Conservation (phyloP, 2,797 vertebrate genomes). For the Galago senegalensis region DNA sequence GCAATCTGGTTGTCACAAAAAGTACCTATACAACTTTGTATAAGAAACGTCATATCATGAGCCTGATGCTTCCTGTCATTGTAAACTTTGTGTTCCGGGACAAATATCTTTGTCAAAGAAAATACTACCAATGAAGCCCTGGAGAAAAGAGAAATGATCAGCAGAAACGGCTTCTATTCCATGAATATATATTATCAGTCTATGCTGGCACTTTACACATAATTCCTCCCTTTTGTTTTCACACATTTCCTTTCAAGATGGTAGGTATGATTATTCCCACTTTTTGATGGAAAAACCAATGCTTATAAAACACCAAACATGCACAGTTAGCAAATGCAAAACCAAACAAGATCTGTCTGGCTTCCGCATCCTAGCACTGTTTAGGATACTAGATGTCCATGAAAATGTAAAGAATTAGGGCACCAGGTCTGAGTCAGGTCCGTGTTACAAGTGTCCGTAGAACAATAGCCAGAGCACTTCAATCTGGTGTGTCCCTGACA, state of each 20-base stretch:
- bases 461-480: neutral
- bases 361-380: neutral
- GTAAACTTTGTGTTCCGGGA: neutral
- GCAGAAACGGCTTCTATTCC: neutral
- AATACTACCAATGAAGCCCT: neutral
- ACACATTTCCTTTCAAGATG: neutral
- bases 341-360: neutral
- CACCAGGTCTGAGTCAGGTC: neutral
- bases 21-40: neutral
- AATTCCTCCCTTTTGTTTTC: neutral
- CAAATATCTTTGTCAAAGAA: neutral
- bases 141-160: neutral
- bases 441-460: neutral
- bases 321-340: neutral
- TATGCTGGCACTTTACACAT: neutral
- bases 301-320: conserved; percentile 31
- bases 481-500: neutral
- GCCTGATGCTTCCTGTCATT: neutral
- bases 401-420: neutral
- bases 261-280: neutral
- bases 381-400: neutral
- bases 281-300: neutral
- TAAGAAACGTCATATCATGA: neutral
- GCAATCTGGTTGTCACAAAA: neutral
- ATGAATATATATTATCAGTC: neutral